Evolutionary conservation across 1,140 invertebrate species (phyloP).

Genomic region (Drosophila aff.): DNA sequence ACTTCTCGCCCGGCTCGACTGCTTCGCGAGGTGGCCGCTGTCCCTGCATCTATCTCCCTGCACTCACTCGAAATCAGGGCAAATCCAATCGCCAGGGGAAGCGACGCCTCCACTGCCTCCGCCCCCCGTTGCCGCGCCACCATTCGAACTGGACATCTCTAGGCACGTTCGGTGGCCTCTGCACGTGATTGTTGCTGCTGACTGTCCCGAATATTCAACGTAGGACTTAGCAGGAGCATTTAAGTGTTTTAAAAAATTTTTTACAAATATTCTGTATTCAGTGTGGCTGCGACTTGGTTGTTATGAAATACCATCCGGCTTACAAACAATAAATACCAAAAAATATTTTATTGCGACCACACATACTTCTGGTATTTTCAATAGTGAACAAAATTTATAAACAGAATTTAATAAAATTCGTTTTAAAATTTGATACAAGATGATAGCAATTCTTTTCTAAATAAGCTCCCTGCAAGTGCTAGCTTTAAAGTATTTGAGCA

Average conservation of each 20-base stretch:
- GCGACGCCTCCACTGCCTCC: conserved; percentile 46
- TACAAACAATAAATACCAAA: neutral
- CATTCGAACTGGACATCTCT: conserved; percentile 62
- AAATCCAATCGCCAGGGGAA: conserved; percentile 87
- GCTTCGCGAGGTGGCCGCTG: conserved; percentile 24
- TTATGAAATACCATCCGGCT: conserved; percentile 4
- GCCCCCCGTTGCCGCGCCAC: conserved; percentile 30
- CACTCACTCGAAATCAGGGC: conserved; percentile 86
- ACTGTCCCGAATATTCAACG: conserved; percentile 7
- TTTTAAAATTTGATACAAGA: neutral
- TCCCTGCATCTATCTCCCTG: conserved; percentile 63
- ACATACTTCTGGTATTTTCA: neutral
- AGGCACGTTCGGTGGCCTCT: conserved; percentile 25
- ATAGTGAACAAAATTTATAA: neutral
- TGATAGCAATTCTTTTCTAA: neutral
- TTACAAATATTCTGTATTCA: conserved; percentile 73
- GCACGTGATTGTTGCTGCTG: conserved; percentile 17
- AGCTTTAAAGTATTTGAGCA: neutral
- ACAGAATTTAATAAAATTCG: neutral
- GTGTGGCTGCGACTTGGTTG: conserved; percentile 8
- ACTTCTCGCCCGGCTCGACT: conserved; percentile 29
- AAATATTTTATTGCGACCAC: neutral
- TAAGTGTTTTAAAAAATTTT: conserved; percentile 37
- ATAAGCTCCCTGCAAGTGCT: neutral
- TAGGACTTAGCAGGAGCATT: conserved; percentile 34